Percentiles rank a stretch among this genome's conserved stretches.
Evolutionary conservation across 2,797 vertebrate species (phyloP).

Genomic region (Setipinna tenuifilis): DNA sequence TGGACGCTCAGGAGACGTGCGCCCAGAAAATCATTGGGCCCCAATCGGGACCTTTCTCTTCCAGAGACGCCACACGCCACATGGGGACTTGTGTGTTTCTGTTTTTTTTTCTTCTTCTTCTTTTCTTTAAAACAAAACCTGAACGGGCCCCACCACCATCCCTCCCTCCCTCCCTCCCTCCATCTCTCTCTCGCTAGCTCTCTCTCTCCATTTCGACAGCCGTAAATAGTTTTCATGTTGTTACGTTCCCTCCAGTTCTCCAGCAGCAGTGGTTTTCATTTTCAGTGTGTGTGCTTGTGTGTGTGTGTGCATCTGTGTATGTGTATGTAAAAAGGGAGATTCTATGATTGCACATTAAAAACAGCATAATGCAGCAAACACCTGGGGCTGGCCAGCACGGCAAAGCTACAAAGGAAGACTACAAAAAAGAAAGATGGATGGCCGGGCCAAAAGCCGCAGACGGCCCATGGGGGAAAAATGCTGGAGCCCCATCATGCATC

Average conservation of each 20-base stretch:
- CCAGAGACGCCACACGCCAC: constrained; percentile 23
- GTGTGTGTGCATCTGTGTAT: neutral
- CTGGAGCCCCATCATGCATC: neutral
- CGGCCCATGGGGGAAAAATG: neutral
- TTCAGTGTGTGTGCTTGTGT: constrained; percentile 41
- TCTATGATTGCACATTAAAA: constrained; percentile 18
- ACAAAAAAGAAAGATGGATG: neutral
- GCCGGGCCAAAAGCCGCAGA: neutral
- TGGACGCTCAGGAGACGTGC: constrained; percentile 65
- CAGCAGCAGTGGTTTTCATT: constrained; percentile 39
- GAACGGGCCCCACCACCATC: neutral
- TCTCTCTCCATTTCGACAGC: neutral
- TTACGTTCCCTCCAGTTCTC: neutral
- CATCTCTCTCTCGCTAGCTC: neutral
- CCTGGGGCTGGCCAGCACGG: neutral
- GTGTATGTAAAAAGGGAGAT: neutral
- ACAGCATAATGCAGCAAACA: neutral
- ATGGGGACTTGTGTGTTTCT: neutral
- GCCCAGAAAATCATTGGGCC: constrained; percentile 75
- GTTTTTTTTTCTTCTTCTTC: neutral
- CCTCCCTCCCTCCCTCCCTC: neutral
- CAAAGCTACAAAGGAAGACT: neutral
- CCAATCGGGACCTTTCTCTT: constrained; percentile 47
- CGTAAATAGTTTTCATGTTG: constrained; percentile 25
- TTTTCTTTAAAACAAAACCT: constrained; percentile 8